Base-by-base conservation (phyloP, 2,888 invertebrate species). In the Drosophila anomelani region DNA sequence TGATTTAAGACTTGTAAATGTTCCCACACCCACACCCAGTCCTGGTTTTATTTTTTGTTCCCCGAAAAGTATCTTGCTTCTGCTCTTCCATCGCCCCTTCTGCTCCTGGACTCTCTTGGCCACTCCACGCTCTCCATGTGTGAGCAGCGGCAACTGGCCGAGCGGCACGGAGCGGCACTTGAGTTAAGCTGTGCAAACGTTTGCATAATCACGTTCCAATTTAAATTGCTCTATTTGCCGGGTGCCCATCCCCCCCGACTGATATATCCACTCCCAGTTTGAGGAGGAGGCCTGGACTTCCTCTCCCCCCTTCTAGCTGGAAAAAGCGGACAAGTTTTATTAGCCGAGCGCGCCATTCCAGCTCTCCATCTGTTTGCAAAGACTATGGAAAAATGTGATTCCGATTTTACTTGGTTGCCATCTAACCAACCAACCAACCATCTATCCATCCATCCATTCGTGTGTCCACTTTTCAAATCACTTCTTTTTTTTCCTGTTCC, bases 131-230 rank as follows among this genome's bases (percentile, higher is more conserved):
- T 8, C 13, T 43, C 49, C 71, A 71, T 73, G 61, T 73, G 78
- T 75, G 72, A 63, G 56, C 69, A 69, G 75, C 66, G 69, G 66
- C 74, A 77, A 85, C 84, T 75, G 82, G 75, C 76, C 85, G 74
- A 84, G 84, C 81, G 82, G 85, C 85, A 87, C 87, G 87, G 80
- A 79, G 69, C 82, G 77, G 74, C 90, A 90, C 90, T 90, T 87
- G 84, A 91, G 90, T 89, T 90, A 91, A 90, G 90, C 90, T 90
- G 81, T 80, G 82, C 90, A 91, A 90, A 90, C 90, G 90, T 90
- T 91, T 89, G 91, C 89, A 89, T 80, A 84, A 90, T 85, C 90
- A 90, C 91, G 90, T 89, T 90, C 85, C 88, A 82, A 82, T 80
- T 86, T 80, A 85, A 88, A 85, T 85, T 85, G 85, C 87, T 85